A percentile compares a stretch with the other conserved stretches of the same genome.
Evolutionary conservation across 2,113 vertebrate genomes (phyloP).

Genomic region (Vulpes ferrilata): DNA sequence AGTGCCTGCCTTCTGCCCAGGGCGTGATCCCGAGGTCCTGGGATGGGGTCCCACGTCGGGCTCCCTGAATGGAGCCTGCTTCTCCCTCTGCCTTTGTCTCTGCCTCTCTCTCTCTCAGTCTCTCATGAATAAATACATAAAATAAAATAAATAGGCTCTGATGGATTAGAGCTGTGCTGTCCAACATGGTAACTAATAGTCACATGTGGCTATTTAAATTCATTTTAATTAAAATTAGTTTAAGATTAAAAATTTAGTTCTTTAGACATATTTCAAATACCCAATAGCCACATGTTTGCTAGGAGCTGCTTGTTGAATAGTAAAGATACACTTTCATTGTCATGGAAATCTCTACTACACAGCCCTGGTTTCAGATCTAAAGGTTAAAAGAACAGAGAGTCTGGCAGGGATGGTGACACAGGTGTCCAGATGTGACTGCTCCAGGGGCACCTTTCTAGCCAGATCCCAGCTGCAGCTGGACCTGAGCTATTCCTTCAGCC

Average conservation of each 20-base stretch:
- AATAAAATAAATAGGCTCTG: too few relatives aligned
- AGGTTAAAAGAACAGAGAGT: not conserved
- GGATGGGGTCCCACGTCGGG: too few relatives aligned
- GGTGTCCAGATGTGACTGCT: not conserved
- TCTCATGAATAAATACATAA: too few relatives aligned
- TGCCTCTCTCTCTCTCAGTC: too few relatives aligned
- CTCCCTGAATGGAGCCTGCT: too few relatives aligned
- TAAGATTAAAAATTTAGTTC: constrained; percentile 1
- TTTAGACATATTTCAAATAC: not conserved
- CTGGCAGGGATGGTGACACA: not conserved
- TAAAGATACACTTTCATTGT: not conserved
- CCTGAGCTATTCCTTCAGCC: too few relatives aligned
- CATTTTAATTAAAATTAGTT: not conserved
- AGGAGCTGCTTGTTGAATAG: not conserved
- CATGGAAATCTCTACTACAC: not conserved
- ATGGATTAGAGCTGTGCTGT: not conserved
- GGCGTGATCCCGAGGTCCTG: too few relatives aligned
- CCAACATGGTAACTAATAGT: not conserved
- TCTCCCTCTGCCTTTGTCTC: too few relatives aligned
- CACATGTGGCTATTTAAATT: not conserved
- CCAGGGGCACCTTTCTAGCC: not conserved
- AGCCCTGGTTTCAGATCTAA: not conserved
- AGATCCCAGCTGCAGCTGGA: not conserved
- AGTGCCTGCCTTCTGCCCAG: too few relatives aligned
- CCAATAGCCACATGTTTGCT: not conserved